phyloP scores from a whole-genome alignment of 2,113 vertebrate species.

The Octodon degus region DNA sequence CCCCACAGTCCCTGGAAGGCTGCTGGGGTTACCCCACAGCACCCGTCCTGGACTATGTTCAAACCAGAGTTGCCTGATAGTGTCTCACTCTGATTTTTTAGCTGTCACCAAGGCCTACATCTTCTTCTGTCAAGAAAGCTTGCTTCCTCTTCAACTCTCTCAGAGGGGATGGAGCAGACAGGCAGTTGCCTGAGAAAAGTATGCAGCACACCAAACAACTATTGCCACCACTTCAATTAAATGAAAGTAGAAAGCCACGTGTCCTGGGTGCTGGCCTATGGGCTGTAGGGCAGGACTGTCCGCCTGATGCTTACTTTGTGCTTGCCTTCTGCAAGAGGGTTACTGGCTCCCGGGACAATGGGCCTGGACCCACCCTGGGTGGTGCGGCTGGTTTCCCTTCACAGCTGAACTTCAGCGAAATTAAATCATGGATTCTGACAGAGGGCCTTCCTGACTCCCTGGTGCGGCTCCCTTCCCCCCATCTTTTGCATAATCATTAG shows the following conservation, averaged over 20 bases:
- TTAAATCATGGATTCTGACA: background rate
- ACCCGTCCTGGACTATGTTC: constrained; percentile 63
- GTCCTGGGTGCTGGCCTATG: background rate
- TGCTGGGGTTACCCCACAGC: constrained; percentile 43
- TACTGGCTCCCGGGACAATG: background rate
- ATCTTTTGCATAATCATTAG: background rate
- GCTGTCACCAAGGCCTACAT: background rate
- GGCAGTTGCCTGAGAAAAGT: background rate
- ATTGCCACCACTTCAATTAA: background rate
- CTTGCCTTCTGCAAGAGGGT: background rate
- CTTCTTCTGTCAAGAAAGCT: background rate
- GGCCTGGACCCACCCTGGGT: background rate
- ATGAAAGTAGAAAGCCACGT: background rate
- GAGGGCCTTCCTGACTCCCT: background rate
- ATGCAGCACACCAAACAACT: background rate
- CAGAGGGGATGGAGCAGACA: background rate
- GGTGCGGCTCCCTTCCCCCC: background rate
- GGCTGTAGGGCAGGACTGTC: background rate
- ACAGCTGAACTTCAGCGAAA: background rate
- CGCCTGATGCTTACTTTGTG: background rate
- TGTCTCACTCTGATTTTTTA: background rate
- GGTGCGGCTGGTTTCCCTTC: background rate
- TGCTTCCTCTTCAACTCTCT: constrained; percentile 46
- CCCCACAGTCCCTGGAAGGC: constrained; percentile 46
- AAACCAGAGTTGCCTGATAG: background rate